Base-by-base conservation (phyloP, 30 jellyfish, hydroid and myxozoan species). In the Aurelia coerulea region DNA sequence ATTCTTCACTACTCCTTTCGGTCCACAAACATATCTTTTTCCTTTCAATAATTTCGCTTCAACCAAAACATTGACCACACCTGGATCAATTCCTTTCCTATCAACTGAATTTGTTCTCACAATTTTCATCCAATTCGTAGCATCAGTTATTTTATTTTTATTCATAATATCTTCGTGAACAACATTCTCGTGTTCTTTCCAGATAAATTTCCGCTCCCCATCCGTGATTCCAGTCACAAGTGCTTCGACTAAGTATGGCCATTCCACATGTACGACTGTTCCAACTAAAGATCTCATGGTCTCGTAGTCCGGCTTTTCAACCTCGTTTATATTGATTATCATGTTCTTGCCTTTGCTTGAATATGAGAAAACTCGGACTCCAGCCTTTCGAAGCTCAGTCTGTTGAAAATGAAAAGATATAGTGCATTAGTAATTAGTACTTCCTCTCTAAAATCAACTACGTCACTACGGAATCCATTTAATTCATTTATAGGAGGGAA, bases 191-290 rank as follows among this genome's bases (percentile, higher is more conserved):
- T 69, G 79, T 60, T 83, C 78, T 39, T 70, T 54, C 79, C 39
- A 73, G 14, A 83, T 56, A 70, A 68, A 83, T 32, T 85, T 65
- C 49, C 76, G 91, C 9, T 77, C 88, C 14, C 78, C 93, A 64
- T 72, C 90, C 53, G 81, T 82, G 34, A 74, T 52, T 9, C 91
- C 86, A 34, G 90, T 84, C n/a, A 93, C 97, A 29, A 64, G 58
- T 17, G 97, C 97, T 83, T 93, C 98, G 10, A 93, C 98, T 79
- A 88, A 50, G 59, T 93, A 93, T 33, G 98, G 98, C 98, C 98
- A 93, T 64, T 93, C 98, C 18, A 93, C 97, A 67, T 79, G 80
- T n/a, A 84, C 97, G 0, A 78, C 62, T 54, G 74, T 74, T 5
- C 98, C 98, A 23, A 93, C 88, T 75, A 82, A 16, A 10, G 59